Base-by-base conservation (phyloP, 2,888 invertebrate genomes). In the Danaus chrysippus region DNA sequence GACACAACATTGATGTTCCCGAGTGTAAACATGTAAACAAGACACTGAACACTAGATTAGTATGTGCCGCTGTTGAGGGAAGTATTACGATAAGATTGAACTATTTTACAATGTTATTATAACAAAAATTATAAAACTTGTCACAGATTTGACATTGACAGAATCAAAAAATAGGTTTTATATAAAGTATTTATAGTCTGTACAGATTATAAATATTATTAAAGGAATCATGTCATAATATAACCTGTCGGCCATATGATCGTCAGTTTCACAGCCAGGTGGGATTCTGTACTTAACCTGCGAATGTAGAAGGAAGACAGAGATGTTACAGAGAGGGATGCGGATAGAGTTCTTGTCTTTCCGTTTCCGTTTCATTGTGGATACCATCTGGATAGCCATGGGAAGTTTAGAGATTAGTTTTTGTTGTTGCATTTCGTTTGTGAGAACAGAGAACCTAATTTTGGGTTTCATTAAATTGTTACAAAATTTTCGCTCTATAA, bases 361-460 rank as follows among this genome's bases (percentile, higher is more conserved):
- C 90, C 88, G 87, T 84, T 90, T 90, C 90, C 90, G 87, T 84
- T 85, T 84, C 79, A 75, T 86, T 83, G 78, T 82, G 65, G 61
- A 66, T 79, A 84, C 79, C 90, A 90, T 89, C 88, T 89, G 89
- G 81, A 64, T 67, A 66, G 70, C 71, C 74, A 76, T 83, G 84
- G 81, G 83, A 86, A 85, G 76, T 73, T 73, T 73, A 57, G 60
- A 46, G 62, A 65, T 65, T 65, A 65, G 67, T 54, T 54, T 59
- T 62, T 64, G 58, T 58, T 65, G 46, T 23, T 59, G 62, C 56
- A 53, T 62, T 58, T 56, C 42, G 42, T 43, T 56, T 49, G 49
- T 49, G 49, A 49, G 49, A 49, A 49, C 49, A 10, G 49, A 49
- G 49, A 49, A 49, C 49, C 2, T 17, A 49, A 17, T 17, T 17